Base-by-base conservation (phyloP, 2,888 invertebrate species). In the Scelioninae gen. 2 region DNA sequence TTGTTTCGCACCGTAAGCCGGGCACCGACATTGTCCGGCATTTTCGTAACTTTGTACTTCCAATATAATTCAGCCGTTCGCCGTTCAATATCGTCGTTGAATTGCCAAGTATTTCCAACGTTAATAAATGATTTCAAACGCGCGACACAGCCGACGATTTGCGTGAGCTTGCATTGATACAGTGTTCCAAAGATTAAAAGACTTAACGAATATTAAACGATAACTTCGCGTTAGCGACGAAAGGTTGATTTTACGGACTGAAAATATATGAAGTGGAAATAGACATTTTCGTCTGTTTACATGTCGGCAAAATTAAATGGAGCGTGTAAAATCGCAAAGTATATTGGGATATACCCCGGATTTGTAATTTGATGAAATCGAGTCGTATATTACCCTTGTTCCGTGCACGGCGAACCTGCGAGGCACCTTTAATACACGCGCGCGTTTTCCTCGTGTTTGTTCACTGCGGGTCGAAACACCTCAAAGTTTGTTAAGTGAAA, bases 301-400 rank as follows among this genome's bases (percentile, higher is more conserved):
- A 28, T 37, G 11, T 15, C 13, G 28, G 37, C 58, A 45, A 57
- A 57, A 48, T 57, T 57, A 57, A 57, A 57, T 31, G 7, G 48
- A 46, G 48, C 18, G 48, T 35, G 33, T 16, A 16, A 48, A 64
- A n/a, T 52, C 52, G 18, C 18, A 46, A 39, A 37, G 22, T 53
- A 37, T 39, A 46, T 39, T 22, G 11, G 25, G 28, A 61, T 39
- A 48, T 61, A 48, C 11, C 28, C 22, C 11, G 35, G 55, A 31
- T 57, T 67, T 39, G 48, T 67, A 67, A 67, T 67, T 67, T 48
- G 39, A 57, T 67, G 48, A 67, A 57, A 67, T 67, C 57, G 19
- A 35, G 45, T 16, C 43, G 39, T 53, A 45, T 45, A 45, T 53
- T 64, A 53, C 6, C 63, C 33, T 64, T 53, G 25, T 64, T 53